A percentile compares a stretch with the other conserved stretches of the same genome.
Conservation (phyloP, 2,113 vertebrate genomes). For the Clarias batrachus region DNA sequence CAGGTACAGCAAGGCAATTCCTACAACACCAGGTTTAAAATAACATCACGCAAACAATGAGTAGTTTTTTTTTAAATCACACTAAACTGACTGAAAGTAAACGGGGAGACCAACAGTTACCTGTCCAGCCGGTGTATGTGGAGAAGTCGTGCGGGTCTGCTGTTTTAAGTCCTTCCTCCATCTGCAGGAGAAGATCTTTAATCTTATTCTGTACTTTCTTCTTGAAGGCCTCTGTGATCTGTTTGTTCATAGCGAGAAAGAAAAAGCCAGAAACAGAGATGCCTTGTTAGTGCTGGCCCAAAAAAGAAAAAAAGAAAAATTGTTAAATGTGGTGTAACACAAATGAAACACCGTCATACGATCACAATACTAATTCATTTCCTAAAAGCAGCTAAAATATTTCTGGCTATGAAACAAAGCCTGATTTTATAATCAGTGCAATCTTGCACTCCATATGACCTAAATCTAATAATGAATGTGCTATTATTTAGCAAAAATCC, state of each 20-base stretch:
- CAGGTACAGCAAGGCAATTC: slow-evolving; percentile 90
- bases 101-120: slow-evolving; percentile 62
- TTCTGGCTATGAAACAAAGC: neutral
- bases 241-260: slow-evolving; percentile 28
- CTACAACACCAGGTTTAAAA: slow-evolving; percentile 61
- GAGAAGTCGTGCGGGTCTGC: slow-evolving; percentile 96
- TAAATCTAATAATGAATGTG: neutral
- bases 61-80: neutral
- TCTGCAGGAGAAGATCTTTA: slow-evolving; percentile 91
- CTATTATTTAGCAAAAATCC: neutral
- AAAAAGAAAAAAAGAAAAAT: neutral
- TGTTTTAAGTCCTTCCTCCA: slow-evolving; percentile 96
- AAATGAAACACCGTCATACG: neutral
- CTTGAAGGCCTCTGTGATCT: slow-evolving; percentile 80
- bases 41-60: neutral
- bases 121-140: slow-evolving; percentile 94
- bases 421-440: neutral
- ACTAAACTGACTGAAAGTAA: neutral
- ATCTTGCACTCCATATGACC: too few species aligned
- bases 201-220: slow-evolving; percentile 89
- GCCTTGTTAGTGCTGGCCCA: neutral
- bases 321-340: neutral
- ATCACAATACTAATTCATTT: neutral
- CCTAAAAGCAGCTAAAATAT: neutral
- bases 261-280: neutral